Evolutionary conservation across 2,888 invertebrate species (phyloP), one percentile per base, ranked within the genome.

Genomic region (Omphaloscelis lunosa): DNA sequence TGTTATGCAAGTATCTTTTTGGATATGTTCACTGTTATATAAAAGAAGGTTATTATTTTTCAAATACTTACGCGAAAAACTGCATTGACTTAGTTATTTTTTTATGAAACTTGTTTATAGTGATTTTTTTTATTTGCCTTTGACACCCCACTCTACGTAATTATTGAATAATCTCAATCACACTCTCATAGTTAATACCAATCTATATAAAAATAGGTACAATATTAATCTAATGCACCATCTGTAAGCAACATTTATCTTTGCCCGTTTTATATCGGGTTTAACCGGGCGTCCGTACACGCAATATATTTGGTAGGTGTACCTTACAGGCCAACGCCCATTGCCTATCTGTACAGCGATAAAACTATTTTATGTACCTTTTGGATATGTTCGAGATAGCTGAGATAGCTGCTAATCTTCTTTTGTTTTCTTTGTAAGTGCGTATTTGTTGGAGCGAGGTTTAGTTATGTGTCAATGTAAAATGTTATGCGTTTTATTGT

Each of bases 261-360:
- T 79, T 92, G 91, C 9, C 75, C 79, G 84, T 86, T 91, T 92
- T 92, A 92, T 91, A 93, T 92, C 90, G 92, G 90, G 90, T 89
- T 91, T 89, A 91, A 90, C 89, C 88, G 89, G 89, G 91, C 90
- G 91, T 90, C 89, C 87, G 91, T 90, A 90, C 91, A 89, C 88
- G 92, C 93, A 91, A 93, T 94, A 93, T 94, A 94, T 94, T 91
- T 90, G 86, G 86, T 83, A 88, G 88, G 87, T 91, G 91, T 91
- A 92, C 93, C 93, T 92, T 86, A 85, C 91, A 90, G 90, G 85
- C 88, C 85, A 86, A 89, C 92, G 91, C 92, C 90, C 92, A 90
- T 80, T 73, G 88, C 85, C 88, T 89, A 89, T 89, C 90, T 85
- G 89, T 82, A 80, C 80, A 80, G 75, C 89, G 85, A 90, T 93